Base-by-base conservation (phyloP, 1,140 invertebrate species). In the Eueides isabella region DNA sequence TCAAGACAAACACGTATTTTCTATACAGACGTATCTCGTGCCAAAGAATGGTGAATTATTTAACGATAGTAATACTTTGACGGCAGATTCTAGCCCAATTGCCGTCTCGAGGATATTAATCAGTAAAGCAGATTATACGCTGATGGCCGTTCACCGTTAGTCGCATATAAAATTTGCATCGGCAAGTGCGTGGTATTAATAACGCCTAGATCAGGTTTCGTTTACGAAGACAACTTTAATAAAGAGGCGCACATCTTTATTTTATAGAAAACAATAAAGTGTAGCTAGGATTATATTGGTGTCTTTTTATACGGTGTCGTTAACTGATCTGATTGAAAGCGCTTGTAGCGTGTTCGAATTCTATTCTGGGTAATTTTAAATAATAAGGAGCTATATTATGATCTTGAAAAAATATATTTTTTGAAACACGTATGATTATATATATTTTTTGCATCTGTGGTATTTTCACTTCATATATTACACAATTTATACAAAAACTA, bases 91-190 rank as follows among this genome's bases (percentile, higher is more conserved):
- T 61, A 69, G 31, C 44, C 48, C 30, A 69, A 69, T 61, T 61
- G 29, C 31, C 16, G 33, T 48, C 66, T 69, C 29, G 29, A 30
- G 48, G 44, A 67, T 69, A 61, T 69, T 69, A 69, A 69, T 69
- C 67, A 69, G 55, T 61, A 23, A 55, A 29, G n/a, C 48, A 62
- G 68, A 61, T 61, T 70, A 63, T n/a, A 70, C 23, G 55, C 33
- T 62, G 68, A 62, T 70, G 68, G 68, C 68, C 61, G 68, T 62
- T 28, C 23, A 62, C 68, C 68, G 68, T 70, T 70, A 70, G 33
- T 55, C 68, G 61, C 55, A 62, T 70, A 70, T 70, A 70, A 70
- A 70, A 70, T 70, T 70, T 62, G 68, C 68, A 70, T 70, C 68
- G 48, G 61, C 55, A 70, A 62, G 61, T 70, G 55, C 61, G 31